phyloP scores from a whole-genome alignment of 2,797 vertebrate species.

The Myotis planiceps region DNA sequence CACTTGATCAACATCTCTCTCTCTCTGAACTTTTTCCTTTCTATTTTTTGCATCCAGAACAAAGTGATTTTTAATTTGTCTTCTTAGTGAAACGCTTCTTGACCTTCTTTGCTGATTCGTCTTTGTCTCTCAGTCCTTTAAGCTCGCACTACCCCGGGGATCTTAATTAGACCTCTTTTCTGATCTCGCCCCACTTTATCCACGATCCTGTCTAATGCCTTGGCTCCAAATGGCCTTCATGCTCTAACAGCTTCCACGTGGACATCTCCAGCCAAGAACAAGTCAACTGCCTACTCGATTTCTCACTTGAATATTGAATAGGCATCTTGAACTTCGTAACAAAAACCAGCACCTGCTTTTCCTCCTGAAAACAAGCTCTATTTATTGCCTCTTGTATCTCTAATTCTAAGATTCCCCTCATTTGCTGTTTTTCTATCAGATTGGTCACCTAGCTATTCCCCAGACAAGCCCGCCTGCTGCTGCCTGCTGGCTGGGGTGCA shows the following conservation, averaged over 20 bases:
- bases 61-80: neutral
- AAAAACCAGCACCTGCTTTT: neutral
- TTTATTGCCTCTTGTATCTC: neutral
- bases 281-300: neutral
- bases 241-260: neutral
- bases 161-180: neutral
- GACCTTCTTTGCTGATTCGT: neutral
- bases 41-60: neutral
- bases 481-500: neutral
- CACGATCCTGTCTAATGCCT: neutral
- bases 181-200: neutral
- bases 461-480: neutral
- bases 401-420: neutral
- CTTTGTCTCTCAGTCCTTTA: neutral
- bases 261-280: neutral
- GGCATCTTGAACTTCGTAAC: neutral
- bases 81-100: neutral
- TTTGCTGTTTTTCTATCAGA: neutral
- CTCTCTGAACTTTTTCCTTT: neutral
- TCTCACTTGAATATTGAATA: neutral
- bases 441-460: neutral
- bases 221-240: neutral
- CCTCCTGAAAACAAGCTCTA: neutral
- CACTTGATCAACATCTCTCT: neutral
- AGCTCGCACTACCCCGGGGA: rapidly evolving